phyloP scores from a whole-genome alignment of 2,797 vertebrate species.

The Tamandua tetradactyla region DNA sequence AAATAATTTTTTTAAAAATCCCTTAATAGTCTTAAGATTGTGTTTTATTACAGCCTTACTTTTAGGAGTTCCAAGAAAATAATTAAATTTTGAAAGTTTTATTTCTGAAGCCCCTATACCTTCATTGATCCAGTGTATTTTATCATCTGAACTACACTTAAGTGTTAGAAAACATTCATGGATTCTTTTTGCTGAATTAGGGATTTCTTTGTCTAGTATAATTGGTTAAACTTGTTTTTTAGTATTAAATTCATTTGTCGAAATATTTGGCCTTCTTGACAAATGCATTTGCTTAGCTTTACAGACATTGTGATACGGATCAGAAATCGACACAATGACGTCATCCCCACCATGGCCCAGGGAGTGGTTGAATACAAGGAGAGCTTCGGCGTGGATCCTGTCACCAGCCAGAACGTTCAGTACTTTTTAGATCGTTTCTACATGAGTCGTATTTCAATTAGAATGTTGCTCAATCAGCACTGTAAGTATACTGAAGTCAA shows the following conservation, averaged over 20 bases:
- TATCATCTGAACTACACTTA: slow-evolving; percentile 21
- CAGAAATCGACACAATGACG: slow-evolving; percentile 97
- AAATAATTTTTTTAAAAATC: not conserved
- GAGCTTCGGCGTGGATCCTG: slow-evolving; percentile 93
- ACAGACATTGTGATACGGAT: slow-evolving; percentile 97
- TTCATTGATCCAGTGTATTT: not conserved
- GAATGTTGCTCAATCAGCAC: slow-evolving; percentile 99
- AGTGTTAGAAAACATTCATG: not conserved
- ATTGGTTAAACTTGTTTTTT: slow-evolving; percentile 40
- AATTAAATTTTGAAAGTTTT: slow-evolving; percentile 27
- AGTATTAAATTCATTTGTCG: slow-evolving; percentile 53
- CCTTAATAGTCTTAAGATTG: not conserved
- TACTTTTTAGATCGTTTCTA: slow-evolving; percentile 99
- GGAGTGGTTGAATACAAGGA: slow-evolving; percentile 98
- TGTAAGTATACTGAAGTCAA: slow-evolving; percentile 87
- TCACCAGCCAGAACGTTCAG: slow-evolving; percentile 97
- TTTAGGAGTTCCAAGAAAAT: not conserved
- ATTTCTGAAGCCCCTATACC: not conserved
- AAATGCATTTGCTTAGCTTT: slow-evolving; percentile 88
- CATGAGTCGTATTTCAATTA: slow-evolving; percentile 99
- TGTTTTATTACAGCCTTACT: not conserved
- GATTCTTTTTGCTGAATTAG: not conserved
- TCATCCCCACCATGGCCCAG: slow-evolving; percentile 99
- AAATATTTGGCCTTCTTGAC: slow-evolving; percentile 70
- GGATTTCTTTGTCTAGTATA: not conserved